Evolutionary conservation across 2,797 vertebrate genomes (phyloP).

Genomic region (Ara ararauna): DNA sequence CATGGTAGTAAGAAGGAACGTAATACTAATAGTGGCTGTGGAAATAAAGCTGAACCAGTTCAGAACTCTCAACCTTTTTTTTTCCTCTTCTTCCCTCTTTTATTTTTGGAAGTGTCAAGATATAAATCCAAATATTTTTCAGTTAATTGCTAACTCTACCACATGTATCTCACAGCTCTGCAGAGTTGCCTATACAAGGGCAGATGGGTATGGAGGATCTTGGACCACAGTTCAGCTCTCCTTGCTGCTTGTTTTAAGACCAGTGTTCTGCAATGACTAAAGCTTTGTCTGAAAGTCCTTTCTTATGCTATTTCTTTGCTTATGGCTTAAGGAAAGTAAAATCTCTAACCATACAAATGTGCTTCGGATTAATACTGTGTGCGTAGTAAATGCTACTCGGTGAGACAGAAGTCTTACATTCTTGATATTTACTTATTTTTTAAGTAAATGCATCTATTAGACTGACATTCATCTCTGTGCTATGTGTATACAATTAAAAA

Average conservation of each 20-base stretch:
- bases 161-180: neutral
- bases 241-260: neutral
- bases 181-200: fast-evolving
- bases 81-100: fast-evolving
- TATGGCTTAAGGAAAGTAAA: constrained; percentile 2
- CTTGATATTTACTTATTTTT: constrained; percentile 24
- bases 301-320: neutral
- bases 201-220: neutral
- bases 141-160: neutral
- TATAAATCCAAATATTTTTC: neutral
- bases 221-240: neutral
- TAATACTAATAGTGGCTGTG: neutral
- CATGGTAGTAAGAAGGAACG: neutral
- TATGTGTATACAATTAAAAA: neutral
- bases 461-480: neutral
- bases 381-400: neutral
- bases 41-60: neutral
- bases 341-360: neutral
- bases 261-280: neutral
- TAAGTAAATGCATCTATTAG: neutral
- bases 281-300: neutral
- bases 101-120: neutral
- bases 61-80: neutral
- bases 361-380: neutral
- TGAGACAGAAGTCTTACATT: neutral